A percentile compares a stretch with the other conserved stretches of the same genome.
Conservation (phyloP, 2,888 invertebrate species). For the Prenolepis imparis region DNA sequence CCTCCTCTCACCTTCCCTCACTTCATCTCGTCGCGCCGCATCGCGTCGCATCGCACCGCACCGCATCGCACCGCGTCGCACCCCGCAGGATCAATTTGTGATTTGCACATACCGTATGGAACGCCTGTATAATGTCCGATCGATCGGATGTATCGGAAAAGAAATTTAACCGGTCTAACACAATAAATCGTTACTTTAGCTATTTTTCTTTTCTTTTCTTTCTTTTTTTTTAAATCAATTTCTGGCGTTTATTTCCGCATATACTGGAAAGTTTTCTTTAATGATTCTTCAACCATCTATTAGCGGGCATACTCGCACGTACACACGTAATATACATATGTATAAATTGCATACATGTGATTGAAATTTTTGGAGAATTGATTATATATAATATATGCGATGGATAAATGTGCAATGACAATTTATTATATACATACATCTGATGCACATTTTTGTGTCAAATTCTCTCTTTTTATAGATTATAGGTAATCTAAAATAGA, state of each 20-base stretch:
- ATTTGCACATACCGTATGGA: conserved; percentile 66
- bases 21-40: conserved; percentile 38
- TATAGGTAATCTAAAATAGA: background rate
- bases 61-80: background rate
- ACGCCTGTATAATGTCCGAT: conserved; percentile 68
- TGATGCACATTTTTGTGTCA: background rate
- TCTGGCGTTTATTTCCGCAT: background rate
- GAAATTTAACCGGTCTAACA: background rate
- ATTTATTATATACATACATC: no score
- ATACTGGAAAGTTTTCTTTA: background rate
- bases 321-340: no score
- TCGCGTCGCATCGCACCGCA: conserved; percentile 11
- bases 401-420: no score
- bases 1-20: no score
- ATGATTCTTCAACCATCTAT: background rate
- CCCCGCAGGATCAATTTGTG: conserved; percentile 67
- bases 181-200: background rate
- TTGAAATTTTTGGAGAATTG: no score
- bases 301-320: background rate
- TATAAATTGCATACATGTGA: no score
- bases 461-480: background rate
- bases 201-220: no score
- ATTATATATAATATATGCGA: no score
- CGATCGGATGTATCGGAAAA: conserved; percentile 37
- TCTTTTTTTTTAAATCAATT: conserved; percentile 16